phyloP scores from a whole-genome alignment of 2,888 invertebrate species.

The Buathra laborator region DNA sequence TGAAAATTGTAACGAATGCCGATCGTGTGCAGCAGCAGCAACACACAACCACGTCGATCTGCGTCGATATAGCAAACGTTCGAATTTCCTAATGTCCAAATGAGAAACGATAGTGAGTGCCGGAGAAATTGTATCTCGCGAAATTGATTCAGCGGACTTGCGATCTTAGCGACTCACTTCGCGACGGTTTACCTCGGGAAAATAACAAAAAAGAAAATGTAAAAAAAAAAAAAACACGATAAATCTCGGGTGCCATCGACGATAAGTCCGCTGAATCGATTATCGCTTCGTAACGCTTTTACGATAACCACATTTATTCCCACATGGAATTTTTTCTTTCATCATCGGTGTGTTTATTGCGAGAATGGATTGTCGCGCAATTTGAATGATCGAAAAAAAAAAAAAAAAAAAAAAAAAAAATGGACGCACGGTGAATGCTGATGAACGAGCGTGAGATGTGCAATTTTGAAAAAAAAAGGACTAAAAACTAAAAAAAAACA shows the following conservation, averaged over 20 bases:
- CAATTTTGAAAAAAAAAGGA: constrained; percentile 47
- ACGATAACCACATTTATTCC: neutral
- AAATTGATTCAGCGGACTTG: constrained; percentile 19
- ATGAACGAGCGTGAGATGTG: constrained; percentile 29
- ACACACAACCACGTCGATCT: constrained; percentile 1
- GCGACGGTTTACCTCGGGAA: no score
- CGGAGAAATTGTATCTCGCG: neutral
- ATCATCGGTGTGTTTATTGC: constrained; percentile 1
- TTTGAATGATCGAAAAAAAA: neutral
- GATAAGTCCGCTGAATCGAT: constrained; percentile 21
- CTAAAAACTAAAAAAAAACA: constrained; percentile 40
- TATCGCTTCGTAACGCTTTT: constrained; percentile 18
- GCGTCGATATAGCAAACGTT: constrained; percentile 37
- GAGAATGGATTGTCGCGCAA: neutral
- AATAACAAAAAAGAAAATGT: neutral
- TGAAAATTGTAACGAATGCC: constrained; percentile 27
- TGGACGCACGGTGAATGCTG: constrained; percentile 18
- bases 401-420: neutral
- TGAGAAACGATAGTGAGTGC: neutral
- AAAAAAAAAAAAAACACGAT: neutral
- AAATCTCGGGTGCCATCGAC: neutral
- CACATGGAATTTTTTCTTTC: constrained; percentile 4
- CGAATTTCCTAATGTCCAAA: constrained; percentile 30
- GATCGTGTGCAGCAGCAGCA: constrained; percentile 21
- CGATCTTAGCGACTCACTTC: neutral